Conservation (phyloP, 2,888 invertebrate genomes). For the Meandrusa payeni region DNA sequence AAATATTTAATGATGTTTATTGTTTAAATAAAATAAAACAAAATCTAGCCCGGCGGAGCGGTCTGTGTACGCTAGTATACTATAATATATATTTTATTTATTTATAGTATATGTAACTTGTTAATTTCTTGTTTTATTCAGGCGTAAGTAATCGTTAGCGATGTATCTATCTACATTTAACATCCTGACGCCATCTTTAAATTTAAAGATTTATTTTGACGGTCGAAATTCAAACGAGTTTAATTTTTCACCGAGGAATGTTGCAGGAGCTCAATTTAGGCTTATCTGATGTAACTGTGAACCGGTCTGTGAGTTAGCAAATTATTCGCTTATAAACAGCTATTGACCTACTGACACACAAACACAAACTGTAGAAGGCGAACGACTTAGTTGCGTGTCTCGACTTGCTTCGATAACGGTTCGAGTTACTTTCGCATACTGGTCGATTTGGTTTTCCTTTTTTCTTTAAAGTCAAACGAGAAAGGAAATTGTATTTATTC, state of each 20-base stretch:
- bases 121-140: no score
- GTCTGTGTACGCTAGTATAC: no score
- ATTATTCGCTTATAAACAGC: conserved; percentile 60
- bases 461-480: conserved; percentile 18
- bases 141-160: no score
- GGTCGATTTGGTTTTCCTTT: conserved; percentile 26
- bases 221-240: conserved; percentile 16
- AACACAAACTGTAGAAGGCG: conserved; percentile 56
- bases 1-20: no score
- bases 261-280: conserved; percentile 28
- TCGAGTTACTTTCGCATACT: conserved; percentile 41
- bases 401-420: conserved; percentile 33
- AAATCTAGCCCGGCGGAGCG: no score
- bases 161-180: no score
- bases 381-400: conserved; percentile 66
- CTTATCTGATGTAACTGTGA: conserved; percentile 40
- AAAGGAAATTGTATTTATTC: conserved; percentile 2
- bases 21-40: no score
- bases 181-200: no score
- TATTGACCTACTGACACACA: conserved; percentile 77
- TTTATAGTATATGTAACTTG: no score
- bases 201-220: no score
- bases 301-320: conserved; percentile 64
- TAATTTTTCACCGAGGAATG: conserved; percentile 16
- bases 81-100: no score